A percentile compares a stretch with the other conserved stretches of the same genome.
phyloP scores from a whole-genome alignment of 2,797 vertebrate genomes.

The Meriones psammophilus region DNA sequence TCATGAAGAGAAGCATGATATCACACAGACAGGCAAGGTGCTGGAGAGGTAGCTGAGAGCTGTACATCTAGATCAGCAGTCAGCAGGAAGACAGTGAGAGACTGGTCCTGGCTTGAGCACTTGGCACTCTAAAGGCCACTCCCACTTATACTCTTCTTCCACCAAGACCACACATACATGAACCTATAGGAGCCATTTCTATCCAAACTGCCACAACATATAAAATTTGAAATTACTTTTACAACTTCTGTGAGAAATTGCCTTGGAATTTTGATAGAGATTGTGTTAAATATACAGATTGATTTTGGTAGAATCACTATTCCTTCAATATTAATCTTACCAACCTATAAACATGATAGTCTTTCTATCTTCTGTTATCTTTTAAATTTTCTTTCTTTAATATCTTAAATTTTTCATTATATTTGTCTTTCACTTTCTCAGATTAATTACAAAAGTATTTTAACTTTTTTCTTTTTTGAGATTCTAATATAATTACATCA shows the following conservation, averaged over 20 bases:
- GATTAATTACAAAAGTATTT: not conserved
- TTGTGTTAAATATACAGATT: too few species aligned
- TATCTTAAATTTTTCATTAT: not conserved
- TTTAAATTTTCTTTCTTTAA: too few species aligned
- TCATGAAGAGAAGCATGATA: not conserved
- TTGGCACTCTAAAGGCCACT: not conserved
- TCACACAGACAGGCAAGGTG: not conserved
- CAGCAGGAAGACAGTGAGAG: not conserved
- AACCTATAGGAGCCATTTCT: too few species aligned
- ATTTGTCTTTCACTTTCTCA: not conserved
- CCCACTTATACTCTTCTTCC: not conserved
- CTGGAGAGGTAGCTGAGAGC: not conserved
- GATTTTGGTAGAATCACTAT: too few species aligned
- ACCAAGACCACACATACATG: not conserved
- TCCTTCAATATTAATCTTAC: too few species aligned
- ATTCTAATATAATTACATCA: not conserved
- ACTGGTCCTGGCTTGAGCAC: not conserved
- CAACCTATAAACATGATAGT: too few species aligned
- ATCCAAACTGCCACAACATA: too few species aligned
- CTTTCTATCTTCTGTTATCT: too few species aligned
- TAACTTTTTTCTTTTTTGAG: not conserved
- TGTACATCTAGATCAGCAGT: not conserved
- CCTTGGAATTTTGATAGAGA: too few species aligned
- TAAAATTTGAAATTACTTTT: too few species aligned
- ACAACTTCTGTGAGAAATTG: too few species aligned